phyloP scores from a whole-genome alignment of 2,888 invertebrate genomes.

The Cheilosia vulpina region DNA sequence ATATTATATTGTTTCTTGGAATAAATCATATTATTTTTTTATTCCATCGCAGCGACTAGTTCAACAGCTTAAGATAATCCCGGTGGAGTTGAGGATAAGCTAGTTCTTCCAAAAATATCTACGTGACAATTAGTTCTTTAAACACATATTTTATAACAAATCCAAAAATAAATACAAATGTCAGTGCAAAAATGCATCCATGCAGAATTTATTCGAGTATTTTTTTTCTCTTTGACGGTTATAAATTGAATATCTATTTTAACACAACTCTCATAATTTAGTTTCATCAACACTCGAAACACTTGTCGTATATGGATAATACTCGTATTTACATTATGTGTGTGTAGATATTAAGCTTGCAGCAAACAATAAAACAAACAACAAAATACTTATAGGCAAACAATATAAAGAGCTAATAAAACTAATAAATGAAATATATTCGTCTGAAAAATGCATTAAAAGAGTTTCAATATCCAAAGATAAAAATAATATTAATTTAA shows the following conservation, averaged over 20 bases:
- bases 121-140: slow-evolving; percentile 74
- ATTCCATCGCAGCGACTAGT: slow-evolving; percentile 81
- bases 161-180: slow-evolving; percentile 71
- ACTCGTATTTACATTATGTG: slow-evolving; percentile 21
- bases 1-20: slow-evolving; percentile 63
- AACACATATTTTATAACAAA: slow-evolving; percentile 73
- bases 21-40: slow-evolving; percentile 77
- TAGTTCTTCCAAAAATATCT: slow-evolving; percentile 75
- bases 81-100: slow-evolving; percentile 80
- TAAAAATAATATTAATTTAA: background rate
- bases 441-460: slow-evolving; percentile 29
- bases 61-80: slow-evolving; percentile 79
- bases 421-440: slow-evolving; percentile 24
- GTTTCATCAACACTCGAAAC: slow-evolving; percentile 33
- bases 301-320: slow-evolving; percentile 29
- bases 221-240: slow-evolving; percentile 22
- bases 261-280: slow-evolving; percentile 35
- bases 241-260: slow-evolving; percentile 49
- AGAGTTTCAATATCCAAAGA: background rate
- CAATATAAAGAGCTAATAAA: slow-evolving; percentile 12
- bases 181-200: slow-evolving; percentile 70
- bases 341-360: slow-evolving; percentile 43
- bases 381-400: slow-evolving; percentile 14
- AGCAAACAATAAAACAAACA: slow-evolving; percentile 20
- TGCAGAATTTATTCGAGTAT: slow-evolving; percentile 59